Base-by-base conservation (phyloP, 2,113 vertebrate genomes). In the Microcebus jonahi region DNA sequence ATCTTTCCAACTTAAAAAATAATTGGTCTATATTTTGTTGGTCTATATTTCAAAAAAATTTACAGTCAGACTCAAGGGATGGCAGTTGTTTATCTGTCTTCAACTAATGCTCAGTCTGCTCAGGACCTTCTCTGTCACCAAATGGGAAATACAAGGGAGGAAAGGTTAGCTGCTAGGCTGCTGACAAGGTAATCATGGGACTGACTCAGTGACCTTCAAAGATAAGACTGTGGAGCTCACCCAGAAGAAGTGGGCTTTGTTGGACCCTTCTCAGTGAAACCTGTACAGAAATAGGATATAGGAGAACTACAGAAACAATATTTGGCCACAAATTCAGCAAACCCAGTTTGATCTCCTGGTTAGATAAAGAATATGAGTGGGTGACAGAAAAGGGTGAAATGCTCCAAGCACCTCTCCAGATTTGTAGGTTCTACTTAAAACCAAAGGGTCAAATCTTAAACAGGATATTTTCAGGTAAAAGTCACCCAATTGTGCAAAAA, bases 1-100 rank as follows among this genome's bases (percentile, higher is more conserved):
- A 23, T 91, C 29, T 70, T 94, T 95, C 14, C 84, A 84, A 88
- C 20, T 83, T 79, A 88, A 92, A 88, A 71, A 92, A 94, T 42
- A 42, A 42, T 42, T 42, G 42, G 42, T 42, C 42, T 42, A 42
- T 42, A 42, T 77, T 59, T 12, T n/a, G 36, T 17, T 91, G 18
- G 8, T 80, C 61, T 68, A 8, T 55, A 68, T 53, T 11, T 68
- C 61, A 68, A 55, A 34, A 50, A 63, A 80, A 68, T 23, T 39
- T 39, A 65, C 34, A 39, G 23, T 80, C 45, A 67, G 39, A 48
- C 6, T 88, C 55, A 76, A 15, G 77, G 23, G 21, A 89, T 29
- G 34, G 34, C 75, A 79, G 25, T 53, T 90, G 13, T 70, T 70
- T 36, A 79, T 53, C 45, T 67, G 45, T 20, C 34, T 59, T 65